Base-by-base conservation (phyloP, 37 sponge, comb jelly and placozoan species). In the Halisarca cf. caerulea region DNA sequence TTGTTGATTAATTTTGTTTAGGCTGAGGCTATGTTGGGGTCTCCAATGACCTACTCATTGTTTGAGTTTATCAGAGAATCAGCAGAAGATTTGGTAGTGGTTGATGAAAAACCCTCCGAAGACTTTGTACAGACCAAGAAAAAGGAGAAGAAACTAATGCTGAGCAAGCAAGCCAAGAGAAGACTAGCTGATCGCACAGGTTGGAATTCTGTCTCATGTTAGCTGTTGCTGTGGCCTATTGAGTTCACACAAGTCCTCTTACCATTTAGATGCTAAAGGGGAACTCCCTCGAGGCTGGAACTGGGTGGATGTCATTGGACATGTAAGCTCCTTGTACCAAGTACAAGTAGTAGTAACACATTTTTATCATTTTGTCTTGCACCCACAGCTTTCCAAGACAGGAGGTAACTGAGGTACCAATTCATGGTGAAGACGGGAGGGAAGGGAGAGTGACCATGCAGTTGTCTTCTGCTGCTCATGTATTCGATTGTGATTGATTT, bases 301-400 rank as follows among this genome's bases (percentile, higher is more conserved):
- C 72, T 96, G 97, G 97, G 89, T 96, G 42, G 97, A 96, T 34
- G 66, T 96, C 18, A 78, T 96, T 3, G 89, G 91, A 59, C 86
- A 86, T 54, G 92, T 95, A 78, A 69, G 83, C 28, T 25, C 60
- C 60, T 59, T 25, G n/a, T n/a, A n/a, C n/a, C n/a, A n/a, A n/a
- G n/a, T n/a, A n/a, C n/a, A n/a, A n/a, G n/a, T n/a, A n/a, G n/a
- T n/a, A n/a, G n/a, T n/a, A n/a, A n/a, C n/a, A n/a, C 60, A n/a
- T n/a, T 36, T 15, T 7, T 21, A n/a, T 28, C 7, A 20, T 3
- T 36, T 21, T 15, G 18, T 23, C 23, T 24, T n/a, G 25, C 7
- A n/a, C 7, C 71, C 71, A 4, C 44, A 74, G 77, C 14, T 74
- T 21, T 74, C 77, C 8, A 74, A 74, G 44, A 74, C 77, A 14